Conservation (phyloP, 2,888 invertebrate genomes). For the Machimus atricapillus region DNA sequence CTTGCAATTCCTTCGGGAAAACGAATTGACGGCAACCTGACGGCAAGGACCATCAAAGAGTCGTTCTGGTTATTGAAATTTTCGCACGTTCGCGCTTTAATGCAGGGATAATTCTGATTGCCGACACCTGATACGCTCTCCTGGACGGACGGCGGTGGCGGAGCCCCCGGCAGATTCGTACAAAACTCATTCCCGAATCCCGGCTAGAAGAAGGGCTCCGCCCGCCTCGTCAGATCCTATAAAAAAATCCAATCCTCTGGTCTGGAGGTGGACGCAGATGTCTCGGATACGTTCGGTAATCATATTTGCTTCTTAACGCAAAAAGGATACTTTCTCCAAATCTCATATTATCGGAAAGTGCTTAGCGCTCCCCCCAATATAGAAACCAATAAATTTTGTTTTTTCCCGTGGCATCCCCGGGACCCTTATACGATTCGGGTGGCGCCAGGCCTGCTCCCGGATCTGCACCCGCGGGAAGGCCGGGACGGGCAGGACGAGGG, state of each 20-base stretch:
- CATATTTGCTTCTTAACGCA: slow-evolving; percentile 47
- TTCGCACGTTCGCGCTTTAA: slow-evolving; percentile 47
- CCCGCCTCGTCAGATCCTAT: slow-evolving; percentile 5
- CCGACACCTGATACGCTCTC: slow-evolving; percentile 43
- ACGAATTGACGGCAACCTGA: not conserved
- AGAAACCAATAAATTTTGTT: slow-evolving; percentile 48
- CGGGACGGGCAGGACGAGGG: not conserved
- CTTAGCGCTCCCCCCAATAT: slow-evolving; percentile 44
- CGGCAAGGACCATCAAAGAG: slow-evolving; percentile 16
- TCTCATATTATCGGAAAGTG: slow-evolving; percentile 47
- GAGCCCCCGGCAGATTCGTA: not conserved
- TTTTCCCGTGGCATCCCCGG: slow-evolving; percentile 24
- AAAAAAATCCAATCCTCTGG: slow-evolving; percentile 45
- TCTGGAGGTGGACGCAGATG: slow-evolving; percentile 46
- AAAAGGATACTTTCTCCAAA: slow-evolving; percentile 41
- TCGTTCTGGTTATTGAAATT: slow-evolving; percentile 46
- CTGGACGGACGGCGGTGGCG: not conserved
- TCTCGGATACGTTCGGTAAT: slow-evolving; percentile 46
- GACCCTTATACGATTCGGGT: not conserved
- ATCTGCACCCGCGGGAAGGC: not conserved
- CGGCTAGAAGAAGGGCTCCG: not conserved
- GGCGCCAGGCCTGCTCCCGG: not conserved
- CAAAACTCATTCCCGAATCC: not conserved
- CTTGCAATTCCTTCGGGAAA: not conserved
- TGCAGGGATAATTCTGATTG: slow-evolving; percentile 40